Conservation (phyloP, 2,888 invertebrate genomes). For the Steromphala cineraria region DNA sequence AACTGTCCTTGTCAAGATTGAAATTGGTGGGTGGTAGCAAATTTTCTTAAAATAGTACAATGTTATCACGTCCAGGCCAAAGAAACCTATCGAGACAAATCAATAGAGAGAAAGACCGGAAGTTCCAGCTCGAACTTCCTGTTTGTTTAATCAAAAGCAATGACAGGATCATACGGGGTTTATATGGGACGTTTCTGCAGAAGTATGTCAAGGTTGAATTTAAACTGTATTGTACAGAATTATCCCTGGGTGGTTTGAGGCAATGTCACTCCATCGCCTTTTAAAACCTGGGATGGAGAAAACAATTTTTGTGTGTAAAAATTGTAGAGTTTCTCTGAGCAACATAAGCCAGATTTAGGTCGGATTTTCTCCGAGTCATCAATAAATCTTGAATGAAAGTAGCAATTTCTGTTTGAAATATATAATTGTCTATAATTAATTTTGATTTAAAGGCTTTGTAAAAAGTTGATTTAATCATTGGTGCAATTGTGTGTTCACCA, state of each 20-base stretch:
- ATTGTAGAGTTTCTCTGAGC: background rate
- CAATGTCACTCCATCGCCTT: background rate
- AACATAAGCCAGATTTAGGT: background rate
- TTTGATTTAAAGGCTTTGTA: too few species aligned
- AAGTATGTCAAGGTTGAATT: too few species aligned
- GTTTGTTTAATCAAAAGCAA: background rate
- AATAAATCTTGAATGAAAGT: too few species aligned
- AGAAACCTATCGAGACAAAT: background rate
- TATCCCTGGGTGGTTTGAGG: too few species aligned
- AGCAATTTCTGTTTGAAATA: too few species aligned
- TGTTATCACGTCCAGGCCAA: background rate
- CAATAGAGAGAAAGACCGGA: background rate
- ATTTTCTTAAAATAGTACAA: slow-evolving; percentile 12
- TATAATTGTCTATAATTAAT: too few species aligned
- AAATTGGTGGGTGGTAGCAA: background rate
- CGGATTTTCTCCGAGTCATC: background rate
- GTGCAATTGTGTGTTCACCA: too few species aligned
- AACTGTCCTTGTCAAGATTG: background rate
- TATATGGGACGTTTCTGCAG: too few species aligned
- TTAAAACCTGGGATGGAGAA: background rate
- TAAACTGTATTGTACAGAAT: background rate
- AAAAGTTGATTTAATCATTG: too few species aligned
- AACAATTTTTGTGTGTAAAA: background rate
- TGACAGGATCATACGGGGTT: background rate
- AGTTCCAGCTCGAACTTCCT: background rate